Conservation (phyloP, 2,888 invertebrate species). For the Amitus sp. region DNA sequence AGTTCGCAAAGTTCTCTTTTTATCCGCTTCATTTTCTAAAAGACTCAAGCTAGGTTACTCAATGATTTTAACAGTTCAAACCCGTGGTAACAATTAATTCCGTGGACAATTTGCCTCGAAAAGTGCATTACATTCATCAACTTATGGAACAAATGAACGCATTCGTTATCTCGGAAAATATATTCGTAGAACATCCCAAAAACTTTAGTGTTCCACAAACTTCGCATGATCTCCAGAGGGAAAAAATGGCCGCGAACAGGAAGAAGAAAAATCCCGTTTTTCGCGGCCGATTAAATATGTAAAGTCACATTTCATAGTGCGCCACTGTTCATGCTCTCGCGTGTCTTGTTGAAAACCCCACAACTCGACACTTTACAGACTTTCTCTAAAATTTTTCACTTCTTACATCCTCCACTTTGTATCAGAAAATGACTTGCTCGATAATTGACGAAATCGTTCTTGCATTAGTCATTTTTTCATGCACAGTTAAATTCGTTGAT, state of each 20-base stretch:
- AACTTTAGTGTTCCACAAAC: conserved; percentile 9
- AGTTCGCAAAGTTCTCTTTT: no score
- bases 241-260: conserved; percentile 20
- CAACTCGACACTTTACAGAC: conserved; percentile 24
- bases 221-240: conserved; percentile 15
- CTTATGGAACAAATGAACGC: conserved; percentile 4
- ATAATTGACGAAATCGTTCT: no score
- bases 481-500: no score
- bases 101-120: background rate
- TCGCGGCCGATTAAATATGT: conserved; percentile 26
- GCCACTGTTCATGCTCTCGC: conserved; percentile 17
- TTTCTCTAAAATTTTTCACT: conserved; percentile 18
- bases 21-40: no score
- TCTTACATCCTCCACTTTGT: conserved; percentile 8
- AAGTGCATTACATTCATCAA: background rate
- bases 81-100: background rate
- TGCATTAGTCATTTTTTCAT: no score
- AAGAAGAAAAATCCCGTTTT: conserved; percentile 23
- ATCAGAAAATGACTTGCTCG: conserved; percentile 8
- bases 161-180: background rate
- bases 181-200: background rate
- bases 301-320: conserved; percentile 17
- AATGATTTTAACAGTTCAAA: no score
- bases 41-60: no score
- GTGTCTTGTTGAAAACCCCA: conserved; percentile 21